Evolutionary conservation across 2,113 vertebrate genomes (phyloP).

Genomic region (Meleagris gallopavo): DNA sequence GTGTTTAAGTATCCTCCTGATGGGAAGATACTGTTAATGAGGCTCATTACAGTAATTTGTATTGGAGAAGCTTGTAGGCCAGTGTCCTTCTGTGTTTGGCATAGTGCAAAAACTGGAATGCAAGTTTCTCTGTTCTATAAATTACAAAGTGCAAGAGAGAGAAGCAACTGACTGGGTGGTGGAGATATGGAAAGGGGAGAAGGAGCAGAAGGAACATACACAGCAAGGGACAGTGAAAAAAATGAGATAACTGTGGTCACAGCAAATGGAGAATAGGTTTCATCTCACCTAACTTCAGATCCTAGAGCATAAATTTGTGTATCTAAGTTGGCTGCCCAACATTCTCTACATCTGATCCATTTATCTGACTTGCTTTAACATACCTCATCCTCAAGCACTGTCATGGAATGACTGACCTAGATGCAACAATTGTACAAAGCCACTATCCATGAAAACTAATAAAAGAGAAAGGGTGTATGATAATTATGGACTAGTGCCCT

Average conservation of each 20-base stretch:
- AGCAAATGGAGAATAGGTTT: not conserved
- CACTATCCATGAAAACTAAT: not conserved
- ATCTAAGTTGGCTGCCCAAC: not conserved
- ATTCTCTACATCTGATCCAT: not conserved
- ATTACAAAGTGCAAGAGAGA: not conserved
- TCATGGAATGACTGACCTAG: not conserved
- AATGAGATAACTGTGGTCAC: not conserved
- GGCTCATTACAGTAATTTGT: slow-evolving; percentile 28
- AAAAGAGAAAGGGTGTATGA: not conserved
- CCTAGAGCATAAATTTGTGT: not conserved
- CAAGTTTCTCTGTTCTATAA: not conserved
- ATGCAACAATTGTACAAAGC: not conserved
- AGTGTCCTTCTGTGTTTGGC: not conserved
- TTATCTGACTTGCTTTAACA: not conserved
- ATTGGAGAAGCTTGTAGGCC: not conserved
- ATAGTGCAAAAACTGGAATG: not conserved
- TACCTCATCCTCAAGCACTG: not conserved
- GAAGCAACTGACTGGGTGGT: not conserved
- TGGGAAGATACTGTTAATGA: not conserved
- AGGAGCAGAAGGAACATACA: not conserved
- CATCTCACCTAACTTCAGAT: not conserved
- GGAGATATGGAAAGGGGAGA: not conserved
- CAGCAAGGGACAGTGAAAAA: not conserved
- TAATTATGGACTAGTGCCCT: not conserved
- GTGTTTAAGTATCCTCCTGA: not conserved